These are phyloP conservation scores for Stichodactyla helianthus DNA, from an alignment of 64 coral and sea anemone genomes.

Conservation along the genomic window DNA sequence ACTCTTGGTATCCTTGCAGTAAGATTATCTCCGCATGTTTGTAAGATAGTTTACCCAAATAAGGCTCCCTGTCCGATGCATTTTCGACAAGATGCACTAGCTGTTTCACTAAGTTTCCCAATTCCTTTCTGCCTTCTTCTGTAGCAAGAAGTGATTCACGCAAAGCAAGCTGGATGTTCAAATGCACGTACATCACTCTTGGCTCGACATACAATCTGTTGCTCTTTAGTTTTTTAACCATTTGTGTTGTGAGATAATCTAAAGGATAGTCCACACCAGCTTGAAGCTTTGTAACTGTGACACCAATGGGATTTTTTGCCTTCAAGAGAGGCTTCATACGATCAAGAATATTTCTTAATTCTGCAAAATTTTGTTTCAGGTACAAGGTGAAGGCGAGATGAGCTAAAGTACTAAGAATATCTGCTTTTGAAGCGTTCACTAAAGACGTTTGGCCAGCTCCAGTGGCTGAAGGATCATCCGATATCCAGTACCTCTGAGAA, in stretches of 20 bases:
- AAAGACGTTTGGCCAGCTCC: too few species aligned
- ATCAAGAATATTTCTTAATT: not conserved
- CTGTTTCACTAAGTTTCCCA: conserved; percentile 1
- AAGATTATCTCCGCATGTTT: conserved; percentile 29
- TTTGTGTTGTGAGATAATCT: not conserved
- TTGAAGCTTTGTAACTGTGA: conserved; percentile 41
- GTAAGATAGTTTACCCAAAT: conserved; percentile 39
- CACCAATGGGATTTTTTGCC: conserved; percentile 26
- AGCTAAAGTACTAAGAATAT: conserved; percentile 4
- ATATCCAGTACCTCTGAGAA: not conserved
- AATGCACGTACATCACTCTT: conserved; percentile 5
- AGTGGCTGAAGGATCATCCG: not conserved
- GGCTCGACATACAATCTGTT: conserved; percentile 35
- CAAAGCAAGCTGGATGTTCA: conserved; percentile 32
- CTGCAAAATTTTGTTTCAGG: not conserved
- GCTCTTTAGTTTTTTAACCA: conserved; percentile 24
- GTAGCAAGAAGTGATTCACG: too few species aligned
- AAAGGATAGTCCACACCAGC: conserved; percentile 20
- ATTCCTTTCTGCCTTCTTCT: not conserved
- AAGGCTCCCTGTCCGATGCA: conserved; percentile 35
- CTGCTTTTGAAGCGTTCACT: not conserved
- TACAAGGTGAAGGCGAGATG: not conserved
- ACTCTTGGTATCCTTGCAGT: conserved; percentile 16
- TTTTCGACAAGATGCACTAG: conserved; percentile 3
- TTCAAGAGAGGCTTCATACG: not conserved